Percentiles rank a stretch among this genome's conserved stretches.
phyloP scores from a whole-genome alignment of 53 echinoderm and acorn worm species.

The Holothuria scabra region DNA sequence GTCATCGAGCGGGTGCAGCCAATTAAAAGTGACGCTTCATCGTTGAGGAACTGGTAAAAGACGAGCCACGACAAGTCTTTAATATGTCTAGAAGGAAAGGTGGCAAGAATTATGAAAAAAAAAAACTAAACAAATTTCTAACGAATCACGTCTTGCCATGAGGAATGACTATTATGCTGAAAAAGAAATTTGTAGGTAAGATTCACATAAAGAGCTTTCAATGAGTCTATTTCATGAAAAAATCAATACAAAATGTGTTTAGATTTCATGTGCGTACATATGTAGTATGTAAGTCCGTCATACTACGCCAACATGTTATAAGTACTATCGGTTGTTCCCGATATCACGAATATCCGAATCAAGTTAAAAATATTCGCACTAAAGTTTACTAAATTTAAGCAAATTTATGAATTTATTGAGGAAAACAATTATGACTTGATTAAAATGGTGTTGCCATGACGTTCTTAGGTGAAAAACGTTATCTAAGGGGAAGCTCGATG shows the following conservation, averaged over 20 bases:
- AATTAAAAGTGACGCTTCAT: slow-evolving; percentile 31
- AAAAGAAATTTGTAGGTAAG: not conserved
- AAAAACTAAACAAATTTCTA: slow-evolving; percentile 1
- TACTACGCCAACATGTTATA: too few relatives aligned
- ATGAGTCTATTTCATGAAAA: slow-evolving; percentile 15
- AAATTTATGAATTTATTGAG: too few relatives aligned
- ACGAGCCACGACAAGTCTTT: slow-evolving; percentile 6
- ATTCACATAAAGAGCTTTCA: slow-evolving; percentile 12
- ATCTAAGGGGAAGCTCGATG: too few relatives aligned
- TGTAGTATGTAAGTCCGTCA: too few relatives aligned
- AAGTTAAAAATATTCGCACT: too few relatives aligned
- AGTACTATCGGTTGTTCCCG: too few relatives aligned
- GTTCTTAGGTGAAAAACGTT: too few relatives aligned
- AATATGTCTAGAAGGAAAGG: slow-evolving; percentile 12
- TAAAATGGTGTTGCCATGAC: too few relatives aligned
- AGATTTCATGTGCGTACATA: not conserved
- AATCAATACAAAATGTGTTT: slow-evolving; percentile 24
- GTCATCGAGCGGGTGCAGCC: slow-evolving; percentile 11
- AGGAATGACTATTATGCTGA: slow-evolving; percentile 21
- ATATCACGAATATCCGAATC: too few relatives aligned
- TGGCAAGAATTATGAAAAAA: slow-evolving; percentile 14
- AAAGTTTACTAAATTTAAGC: too few relatives aligned
- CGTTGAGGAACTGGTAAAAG: slow-evolving; percentile 1
- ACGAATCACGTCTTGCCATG: slow-evolving; percentile 4
- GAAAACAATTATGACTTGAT: too few relatives aligned